These are phyloP conservation scores for Netelia fuscicornis DNA, from an alignment of 2,888 invertebrate genomes.

Conservation along the genomic window DNA sequence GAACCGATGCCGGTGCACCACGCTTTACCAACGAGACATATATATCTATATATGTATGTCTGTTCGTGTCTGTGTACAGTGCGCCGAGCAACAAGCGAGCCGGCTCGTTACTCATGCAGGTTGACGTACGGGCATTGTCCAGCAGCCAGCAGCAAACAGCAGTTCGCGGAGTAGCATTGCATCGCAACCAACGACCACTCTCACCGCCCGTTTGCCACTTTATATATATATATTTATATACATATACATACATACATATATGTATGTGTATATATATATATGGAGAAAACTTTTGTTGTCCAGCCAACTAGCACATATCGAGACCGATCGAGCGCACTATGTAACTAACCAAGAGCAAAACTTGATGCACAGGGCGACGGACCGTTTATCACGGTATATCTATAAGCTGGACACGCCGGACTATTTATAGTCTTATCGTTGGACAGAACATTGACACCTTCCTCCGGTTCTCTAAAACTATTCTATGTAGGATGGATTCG, in stretches of 20 bases:
- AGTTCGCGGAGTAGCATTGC: conserved; percentile 69
- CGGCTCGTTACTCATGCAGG: conserved; percentile 79
- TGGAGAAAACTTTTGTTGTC: conserved; percentile 39
- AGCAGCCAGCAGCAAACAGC: conserved; percentile 70
- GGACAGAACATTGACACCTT: conserved; percentile 17
- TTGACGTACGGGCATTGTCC: conserved; percentile 80
- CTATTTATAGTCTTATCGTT: conserved; percentile 28
- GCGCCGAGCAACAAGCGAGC: conserved; percentile 62
- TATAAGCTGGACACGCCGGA: neutral
- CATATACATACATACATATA: neutral
- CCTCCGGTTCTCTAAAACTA: neutral
- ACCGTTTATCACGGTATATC: conserved; percentile 14
- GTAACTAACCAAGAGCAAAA: conserved; percentile 44
- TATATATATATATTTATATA: neutral
- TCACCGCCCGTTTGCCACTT: conserved; percentile 51
- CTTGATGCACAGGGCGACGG: conserved; percentile 39
- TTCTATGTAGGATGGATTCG: neutral
- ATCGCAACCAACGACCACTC: conserved; percentile 57
- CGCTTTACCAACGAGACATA: conserved; percentile 9
- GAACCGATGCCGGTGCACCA: conserved; percentile 39
- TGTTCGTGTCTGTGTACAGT: conserved; percentile 11
- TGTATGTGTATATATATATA: neutral
- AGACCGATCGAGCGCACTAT: conserved; percentile 37
- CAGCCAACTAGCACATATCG: conserved; percentile 56
- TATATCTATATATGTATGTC: conserved; percentile 7